phyloP scores from a whole-genome alignment of 2,113 vertebrate genomes.

The Catharus minimus region DNA sequence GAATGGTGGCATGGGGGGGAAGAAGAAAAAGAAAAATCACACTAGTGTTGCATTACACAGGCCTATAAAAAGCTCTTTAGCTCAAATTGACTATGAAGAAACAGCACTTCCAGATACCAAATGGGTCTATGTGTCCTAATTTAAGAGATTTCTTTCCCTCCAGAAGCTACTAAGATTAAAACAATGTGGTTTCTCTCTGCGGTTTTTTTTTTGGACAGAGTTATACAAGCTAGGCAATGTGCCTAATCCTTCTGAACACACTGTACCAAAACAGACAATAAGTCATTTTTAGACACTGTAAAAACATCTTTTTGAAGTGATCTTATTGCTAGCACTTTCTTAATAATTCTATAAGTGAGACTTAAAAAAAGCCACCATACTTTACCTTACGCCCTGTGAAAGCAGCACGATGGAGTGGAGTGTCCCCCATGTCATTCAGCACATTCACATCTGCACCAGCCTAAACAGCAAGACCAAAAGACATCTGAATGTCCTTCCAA shows the following conservation, averaged over 20 bases:
- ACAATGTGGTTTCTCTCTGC: neutral
- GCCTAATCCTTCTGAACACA: neutral
- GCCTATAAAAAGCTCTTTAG: neutral
- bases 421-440: slow-evolving; percentile 89
- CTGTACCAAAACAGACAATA: neutral
- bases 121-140: neutral
- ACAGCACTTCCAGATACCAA: neutral
- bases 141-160: neutral
- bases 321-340: neutral
- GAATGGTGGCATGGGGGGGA: rapidly evolving
- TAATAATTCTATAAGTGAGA: neutral
- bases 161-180: neutral
- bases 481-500: neutral
- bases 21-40: neutral
- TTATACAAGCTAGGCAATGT: neutral
- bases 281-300: neutral
- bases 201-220: neutral
- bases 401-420: slow-evolving; percentile 88
- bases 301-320: neutral
- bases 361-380: neutral
- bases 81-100: neutral
- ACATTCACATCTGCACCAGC: slow-evolving; percentile 86
- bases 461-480: slow-evolving; percentile 70
- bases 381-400: slow-evolving; percentile 86
- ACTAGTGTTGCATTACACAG: neutral